Percentiles rank a stretch among this genome's conserved stretches.
phyloP scores from a whole-genome alignment of 2,113 vertebrate genomes.

The Petrocephalus zakoni region DNA sequence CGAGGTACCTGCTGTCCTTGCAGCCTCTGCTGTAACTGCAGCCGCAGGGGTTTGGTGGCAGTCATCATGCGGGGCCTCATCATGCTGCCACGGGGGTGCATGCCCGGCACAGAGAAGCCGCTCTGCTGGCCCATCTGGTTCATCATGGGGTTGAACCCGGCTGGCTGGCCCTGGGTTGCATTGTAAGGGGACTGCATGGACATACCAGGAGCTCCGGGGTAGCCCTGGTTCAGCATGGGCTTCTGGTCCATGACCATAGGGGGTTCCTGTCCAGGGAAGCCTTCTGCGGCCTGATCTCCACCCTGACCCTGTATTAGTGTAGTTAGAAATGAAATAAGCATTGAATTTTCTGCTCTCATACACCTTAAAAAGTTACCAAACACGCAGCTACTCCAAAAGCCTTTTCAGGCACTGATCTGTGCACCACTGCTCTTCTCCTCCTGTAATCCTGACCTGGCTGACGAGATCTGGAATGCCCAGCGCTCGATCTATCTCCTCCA shows the following conservation, averaged over 20 bases:
- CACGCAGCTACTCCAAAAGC: background rate
- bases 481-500: constrained; percentile 93
- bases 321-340: constrained; percentile 6
- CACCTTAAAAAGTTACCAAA: background rate
- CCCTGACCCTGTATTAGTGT: constrained; percentile 67
- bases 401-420: background rate
- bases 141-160: constrained; percentile 66
- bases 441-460: constrained; percentile 69
- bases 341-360: background rate
- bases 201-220: constrained; percentile 72
- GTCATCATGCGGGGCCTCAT: constrained; percentile 79
- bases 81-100: constrained; percentile 75
- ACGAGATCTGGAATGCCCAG: constrained; percentile 94
- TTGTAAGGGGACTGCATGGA: constrained; percentile 72
- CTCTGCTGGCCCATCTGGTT: constrained; percentile 57
- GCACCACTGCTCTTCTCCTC: background rate
- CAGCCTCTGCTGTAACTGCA: constrained; percentile 92
- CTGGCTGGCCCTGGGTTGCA: constrained; percentile 63
- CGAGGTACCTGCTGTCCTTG: constrained; percentile 90
- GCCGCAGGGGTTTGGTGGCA: constrained; percentile 80
- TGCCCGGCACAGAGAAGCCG: constrained; percentile 62
- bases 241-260: constrained; percentile 83
- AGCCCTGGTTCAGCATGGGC: constrained; percentile 76
- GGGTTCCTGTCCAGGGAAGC: constrained; percentile 76
- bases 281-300: constrained; percentile 65